Evolutionary conservation across 2,113 vertebrate species (phyloP).

Genomic region (Rhinopomastus cyanomelas): DNA sequence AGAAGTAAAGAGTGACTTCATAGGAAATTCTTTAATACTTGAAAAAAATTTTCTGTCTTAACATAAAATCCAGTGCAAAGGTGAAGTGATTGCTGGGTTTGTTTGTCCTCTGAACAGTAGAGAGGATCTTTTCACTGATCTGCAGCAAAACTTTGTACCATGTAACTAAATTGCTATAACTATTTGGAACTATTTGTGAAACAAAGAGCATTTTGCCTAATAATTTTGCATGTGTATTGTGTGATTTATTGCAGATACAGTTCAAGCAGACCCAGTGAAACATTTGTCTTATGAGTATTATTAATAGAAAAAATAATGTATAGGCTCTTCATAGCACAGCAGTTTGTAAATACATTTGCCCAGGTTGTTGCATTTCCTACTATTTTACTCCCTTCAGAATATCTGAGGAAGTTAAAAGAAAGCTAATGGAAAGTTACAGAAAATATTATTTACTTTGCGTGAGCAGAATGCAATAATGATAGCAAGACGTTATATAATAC

Average conservation of each 20-base stretch:
- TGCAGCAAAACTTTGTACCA: neutral
- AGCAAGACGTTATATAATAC: neutral
- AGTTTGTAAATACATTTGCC: neutral
- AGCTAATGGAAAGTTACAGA: neutral
- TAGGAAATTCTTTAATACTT: neutral
- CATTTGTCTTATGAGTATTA: neutral
- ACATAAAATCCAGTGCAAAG: neutral
- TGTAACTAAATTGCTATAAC: slow-evolving; percentile 9
- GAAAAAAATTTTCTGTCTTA: neutral
- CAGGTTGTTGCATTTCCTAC: neutral
- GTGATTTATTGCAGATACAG: neutral
- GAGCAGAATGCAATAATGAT: neutral
- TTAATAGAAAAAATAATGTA: slow-evolving; percentile 5
- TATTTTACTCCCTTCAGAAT: neutral
- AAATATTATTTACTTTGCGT: neutral
- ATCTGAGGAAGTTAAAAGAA: neutral
- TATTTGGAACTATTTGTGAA: slow-evolving; percentile 3
- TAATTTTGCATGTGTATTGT: neutral
- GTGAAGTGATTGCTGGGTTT: neutral
- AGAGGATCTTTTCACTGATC: neutral
- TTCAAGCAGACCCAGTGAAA: neutral
- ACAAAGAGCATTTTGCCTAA: neutral
- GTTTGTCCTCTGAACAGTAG: neutral
- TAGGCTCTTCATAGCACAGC: neutral
- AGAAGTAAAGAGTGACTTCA: neutral